phyloP scores from a whole-genome alignment of 2,888 invertebrate species.

The Trichopria drosophilae region DNA sequence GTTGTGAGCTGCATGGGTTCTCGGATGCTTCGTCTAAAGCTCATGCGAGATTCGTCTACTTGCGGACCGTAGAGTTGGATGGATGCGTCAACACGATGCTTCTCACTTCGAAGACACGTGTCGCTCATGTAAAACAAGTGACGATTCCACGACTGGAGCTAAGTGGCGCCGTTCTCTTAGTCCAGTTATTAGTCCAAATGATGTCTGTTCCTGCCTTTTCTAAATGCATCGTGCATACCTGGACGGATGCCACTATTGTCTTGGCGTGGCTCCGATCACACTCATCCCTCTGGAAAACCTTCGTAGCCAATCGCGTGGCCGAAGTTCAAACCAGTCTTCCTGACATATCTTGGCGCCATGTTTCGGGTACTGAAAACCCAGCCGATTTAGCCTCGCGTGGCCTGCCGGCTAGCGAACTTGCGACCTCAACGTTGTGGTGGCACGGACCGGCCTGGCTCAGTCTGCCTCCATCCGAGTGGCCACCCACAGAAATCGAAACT shows the following conservation, averaged over 20 bases:
- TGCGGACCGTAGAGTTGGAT: background rate
- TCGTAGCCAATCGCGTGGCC: slow-evolving; percentile 19
- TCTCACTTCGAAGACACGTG: slow-evolving; percentile 8
- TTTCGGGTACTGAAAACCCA: slow-evolving; percentile 12
- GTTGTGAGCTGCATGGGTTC: slow-evolving; percentile 15
- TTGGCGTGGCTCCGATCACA: slow-evolving; percentile 24
- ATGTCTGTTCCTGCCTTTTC: background rate
- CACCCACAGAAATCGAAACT: too few relatives aligned
- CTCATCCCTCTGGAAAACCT: slow-evolving; percentile 21
- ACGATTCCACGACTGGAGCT: slow-evolving; percentile 4
- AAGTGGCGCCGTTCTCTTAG: slow-evolving; percentile 5
- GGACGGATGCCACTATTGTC: too few relatives aligned
- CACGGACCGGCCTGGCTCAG: too few relatives aligned
- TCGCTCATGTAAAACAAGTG: slow-evolving; percentile 10
- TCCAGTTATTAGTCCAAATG: background rate
- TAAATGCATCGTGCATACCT: slow-evolving; percentile 8
- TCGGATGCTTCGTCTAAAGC: too few relatives aligned
- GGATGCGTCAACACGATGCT: background rate
- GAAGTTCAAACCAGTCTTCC: slow-evolving; percentile 12
- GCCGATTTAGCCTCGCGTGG: too few relatives aligned
- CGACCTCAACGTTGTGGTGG: too few relatives aligned
- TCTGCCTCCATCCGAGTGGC: too few relatives aligned
- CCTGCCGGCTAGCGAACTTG: too few relatives aligned
- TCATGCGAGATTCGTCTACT: slow-evolving; percentile 22
- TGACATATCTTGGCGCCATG: slow-evolving; percentile 4